Percentiles rank a stretch among this genome's conserved stretches.
Conservation (phyloP, 2,888 invertebrate genomes). For the Arctia plantaginis region DNA sequence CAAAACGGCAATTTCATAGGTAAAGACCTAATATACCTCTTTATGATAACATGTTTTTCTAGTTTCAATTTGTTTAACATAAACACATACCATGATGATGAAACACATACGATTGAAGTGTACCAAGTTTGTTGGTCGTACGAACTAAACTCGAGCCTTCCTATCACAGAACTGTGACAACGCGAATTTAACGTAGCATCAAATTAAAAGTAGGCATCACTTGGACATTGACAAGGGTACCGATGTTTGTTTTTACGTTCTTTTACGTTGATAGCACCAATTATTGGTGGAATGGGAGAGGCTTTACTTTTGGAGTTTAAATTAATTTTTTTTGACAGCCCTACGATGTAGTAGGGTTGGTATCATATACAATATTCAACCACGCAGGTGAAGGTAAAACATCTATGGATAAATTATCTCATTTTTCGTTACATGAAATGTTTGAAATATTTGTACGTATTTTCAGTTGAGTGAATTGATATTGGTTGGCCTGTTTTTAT, state of each 20-base stretch:
- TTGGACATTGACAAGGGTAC: conserved; percentile 71
- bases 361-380: not conserved
- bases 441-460: not conserved
- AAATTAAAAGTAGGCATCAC: conserved; percentile 71
- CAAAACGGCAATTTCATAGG: no score
- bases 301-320: conserved; percentile 33
- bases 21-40: no score
- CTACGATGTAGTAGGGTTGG: not conserved
- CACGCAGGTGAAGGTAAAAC: not conserved
- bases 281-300: conserved; percentile 32
- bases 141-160: conserved; percentile 11
- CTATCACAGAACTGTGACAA: conserved; percentile 48
- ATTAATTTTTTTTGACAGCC: conserved; percentile 21
- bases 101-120: not conserved
- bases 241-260: conserved; percentile 45
- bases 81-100: no score
- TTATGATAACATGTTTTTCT: no score
- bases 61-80: no score
- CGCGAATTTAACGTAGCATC: conserved; percentile 66
- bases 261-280: conserved; percentile 46
- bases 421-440: not conserved
- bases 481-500: no score
- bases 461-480: not conserved
- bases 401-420: not conserved
- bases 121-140: not conserved